Evolutionary conservation across 2,888 invertebrate genomes (phyloP), one percentile per base, ranked within the genome.

Genomic region (Plutella xylostella): DNA sequence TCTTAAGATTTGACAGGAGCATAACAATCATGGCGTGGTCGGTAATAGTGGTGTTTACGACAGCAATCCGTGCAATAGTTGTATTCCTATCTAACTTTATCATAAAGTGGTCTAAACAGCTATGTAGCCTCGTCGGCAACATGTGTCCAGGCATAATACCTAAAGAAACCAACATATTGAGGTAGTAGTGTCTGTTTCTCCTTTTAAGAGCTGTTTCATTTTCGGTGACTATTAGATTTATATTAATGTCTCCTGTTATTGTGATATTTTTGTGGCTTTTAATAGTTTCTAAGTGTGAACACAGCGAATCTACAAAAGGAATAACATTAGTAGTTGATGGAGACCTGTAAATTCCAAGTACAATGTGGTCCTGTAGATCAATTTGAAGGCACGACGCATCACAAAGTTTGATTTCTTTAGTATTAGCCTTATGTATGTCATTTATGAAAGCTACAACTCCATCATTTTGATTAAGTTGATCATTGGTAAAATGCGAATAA

Each of bases 211-310:
- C n/a, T n/a, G n/a, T n/a, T n/a, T n/a, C n/a, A n/a, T n/a, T n/a
- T n/a, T n/a, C n/a, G n/a, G n/a, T n/a, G n/a, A n/a, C n/a, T n/a
- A 22, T 30, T 4, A 38, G n/a, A 49, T 57, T 54, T 7, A 57
- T 56, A 37, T 57, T 59, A n/a, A 57, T 55, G 31, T 57, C 55
- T 4, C 55, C 58, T 4, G 46, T 40, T 7, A 59, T 41, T 20
- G 53, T 48, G 15, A 55, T 51, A 43, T 50, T 54, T 34, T 48
- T 48, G 1, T 33, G 14, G 7, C 38, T 7, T 12, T 42, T 43
- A 25, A 56, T 4, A 1, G 38, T 42, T 1, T 49, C 45, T 15
- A 58, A 34, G 18, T 54, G 48, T 20, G 12, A 31, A 40, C 45
- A 45, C n/a, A 57, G 30, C 1, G 51, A 53, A 6, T 48, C 39